These are phyloP conservation scores for Gortyna flavago DNA, from an alignment of 2,888 invertebrate genomes.

Conservation along the genomic window DNA sequence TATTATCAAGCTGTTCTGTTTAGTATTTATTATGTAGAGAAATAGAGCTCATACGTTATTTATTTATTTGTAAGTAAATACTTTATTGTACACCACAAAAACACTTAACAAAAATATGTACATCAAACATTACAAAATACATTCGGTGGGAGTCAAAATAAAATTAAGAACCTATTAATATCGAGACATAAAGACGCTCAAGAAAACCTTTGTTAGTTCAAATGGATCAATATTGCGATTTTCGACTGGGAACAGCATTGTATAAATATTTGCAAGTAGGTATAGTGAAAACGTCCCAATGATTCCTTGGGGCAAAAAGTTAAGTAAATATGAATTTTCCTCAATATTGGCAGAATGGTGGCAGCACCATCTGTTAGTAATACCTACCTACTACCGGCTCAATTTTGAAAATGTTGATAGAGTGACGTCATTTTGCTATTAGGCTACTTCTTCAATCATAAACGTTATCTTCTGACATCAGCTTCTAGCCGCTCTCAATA, in stretches of 20 bases:
- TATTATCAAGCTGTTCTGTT: not conserved
- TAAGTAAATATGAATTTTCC: constrained; percentile 26
- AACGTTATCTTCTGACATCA: not conserved
- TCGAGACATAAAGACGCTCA: not conserved
- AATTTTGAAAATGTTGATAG: constrained; percentile 43
- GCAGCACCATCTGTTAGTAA: constrained; percentile 50
- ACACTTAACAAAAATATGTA: too few species aligned
- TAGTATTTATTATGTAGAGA: not conserved
- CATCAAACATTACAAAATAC: too few species aligned
- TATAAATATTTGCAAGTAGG: not conserved
- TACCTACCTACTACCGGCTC: constrained; percentile 6
- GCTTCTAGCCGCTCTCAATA: not conserved
- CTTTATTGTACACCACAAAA: too few species aligned
- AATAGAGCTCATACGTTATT: not conserved
- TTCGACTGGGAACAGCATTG: too few species aligned
- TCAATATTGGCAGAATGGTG: constrained; percentile 38
- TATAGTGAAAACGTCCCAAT: not conserved
- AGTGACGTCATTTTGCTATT: constrained; percentile 25
- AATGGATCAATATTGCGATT: not conserved
- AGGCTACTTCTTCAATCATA: constrained; percentile 1
- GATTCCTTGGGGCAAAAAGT: constrained; percentile 20
- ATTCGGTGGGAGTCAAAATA: not conserved
- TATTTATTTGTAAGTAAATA: too few species aligned
- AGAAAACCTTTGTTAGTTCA: not conserved
- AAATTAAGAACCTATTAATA: too few species aligned